Evolutionary conservation across 1,140 invertebrate genomes (phyloP).

Genomic region (Artemia franciscana): DNA sequence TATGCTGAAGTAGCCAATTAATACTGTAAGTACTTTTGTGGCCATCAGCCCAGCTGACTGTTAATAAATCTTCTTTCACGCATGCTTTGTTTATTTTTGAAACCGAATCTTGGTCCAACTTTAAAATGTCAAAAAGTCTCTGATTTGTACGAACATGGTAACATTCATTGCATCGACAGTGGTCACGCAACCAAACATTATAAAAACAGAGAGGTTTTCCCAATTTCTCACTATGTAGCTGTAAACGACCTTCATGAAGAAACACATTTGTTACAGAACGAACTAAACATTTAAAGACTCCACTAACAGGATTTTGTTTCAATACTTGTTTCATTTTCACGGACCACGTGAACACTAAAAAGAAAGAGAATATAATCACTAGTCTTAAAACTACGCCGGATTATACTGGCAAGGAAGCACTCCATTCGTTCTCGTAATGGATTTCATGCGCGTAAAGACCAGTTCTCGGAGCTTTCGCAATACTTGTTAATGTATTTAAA

Average conservation of each 20-base stretch:
- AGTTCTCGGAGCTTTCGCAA: too few species aligned
- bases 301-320: too few species aligned
- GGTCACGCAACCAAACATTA: constrained; percentile 22
- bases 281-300: too few species aligned
- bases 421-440: too few species aligned
- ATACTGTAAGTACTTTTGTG: constrained; percentile 22
- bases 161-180: constrained; percentile 25
- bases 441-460: too few species aligned
- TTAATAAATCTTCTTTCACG: neutral
- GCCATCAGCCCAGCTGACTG: constrained; percentile 21
- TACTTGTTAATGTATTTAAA: too few species aligned
- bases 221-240: neutral
- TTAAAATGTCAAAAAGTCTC: constrained; percentile 20
- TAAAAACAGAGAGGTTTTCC: neutral
- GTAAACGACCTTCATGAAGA: neutral
- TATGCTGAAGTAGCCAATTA: constrained; percentile 21
- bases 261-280: neutral
- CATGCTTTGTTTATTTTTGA: neutral
- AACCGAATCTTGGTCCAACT: constrained; percentile 13
- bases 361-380: too few species aligned
- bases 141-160: constrained; percentile 22
- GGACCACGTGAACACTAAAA: too few species aligned
- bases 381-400: too few species aligned
- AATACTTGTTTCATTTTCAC: too few species aligned
- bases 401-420: too few species aligned